Conservation (phyloP, 2,797 vertebrate species). For the Spondyliosoma cantharus region DNA sequence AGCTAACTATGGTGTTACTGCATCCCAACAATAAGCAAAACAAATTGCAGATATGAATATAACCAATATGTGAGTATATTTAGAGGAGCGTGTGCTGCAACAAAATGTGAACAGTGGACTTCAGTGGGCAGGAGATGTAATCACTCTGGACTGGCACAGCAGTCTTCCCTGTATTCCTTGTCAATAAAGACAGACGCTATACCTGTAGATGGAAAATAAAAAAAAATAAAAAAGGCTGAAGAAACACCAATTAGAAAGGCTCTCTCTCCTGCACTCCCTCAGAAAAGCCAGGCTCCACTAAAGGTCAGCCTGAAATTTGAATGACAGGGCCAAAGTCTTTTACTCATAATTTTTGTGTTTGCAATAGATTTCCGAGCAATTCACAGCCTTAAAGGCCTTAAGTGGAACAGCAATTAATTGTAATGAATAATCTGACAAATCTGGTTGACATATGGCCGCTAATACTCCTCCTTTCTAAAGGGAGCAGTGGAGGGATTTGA, state of each 20-base stretch:
- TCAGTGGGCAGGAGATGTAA: conserved; percentile 85
- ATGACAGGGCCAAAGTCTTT: conserved; percentile 99
- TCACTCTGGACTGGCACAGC: conserved; percentile 84
- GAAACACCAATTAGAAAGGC: conserved; percentile 99
- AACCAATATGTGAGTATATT: conserved; percentile 55
- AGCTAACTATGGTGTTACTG: conserved; percentile 70
- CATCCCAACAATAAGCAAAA: conserved; percentile 71
- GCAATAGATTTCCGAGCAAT: conserved; percentile 99
- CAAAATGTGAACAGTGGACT: conserved; percentile 70
- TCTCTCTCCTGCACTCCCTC: conserved; percentile 94
- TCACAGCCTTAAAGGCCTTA: conserved; percentile 99
- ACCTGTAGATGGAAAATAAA: conserved; percentile 89
- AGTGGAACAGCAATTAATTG: conserved; percentile 99
- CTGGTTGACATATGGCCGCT: conserved; percentile 99
- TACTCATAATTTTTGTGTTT: conserved; percentile 99
- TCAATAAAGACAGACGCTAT: conserved; percentile 88
- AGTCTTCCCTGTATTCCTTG: conserved; percentile 83
- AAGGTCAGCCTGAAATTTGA: conserved; percentile 99
- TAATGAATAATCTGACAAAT: conserved; percentile 99
- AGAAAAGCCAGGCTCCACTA: conserved; percentile 98
- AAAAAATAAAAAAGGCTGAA: conserved; percentile 72
- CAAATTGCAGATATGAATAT: conserved; percentile 70
- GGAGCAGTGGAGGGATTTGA: conserved; percentile 99
- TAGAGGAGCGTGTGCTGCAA: conserved; percentile 37
- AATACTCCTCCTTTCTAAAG: conserved; percentile 99